phyloP scores from a whole-genome alignment of 2,797 vertebrate species.

The Otus scops region DNA sequence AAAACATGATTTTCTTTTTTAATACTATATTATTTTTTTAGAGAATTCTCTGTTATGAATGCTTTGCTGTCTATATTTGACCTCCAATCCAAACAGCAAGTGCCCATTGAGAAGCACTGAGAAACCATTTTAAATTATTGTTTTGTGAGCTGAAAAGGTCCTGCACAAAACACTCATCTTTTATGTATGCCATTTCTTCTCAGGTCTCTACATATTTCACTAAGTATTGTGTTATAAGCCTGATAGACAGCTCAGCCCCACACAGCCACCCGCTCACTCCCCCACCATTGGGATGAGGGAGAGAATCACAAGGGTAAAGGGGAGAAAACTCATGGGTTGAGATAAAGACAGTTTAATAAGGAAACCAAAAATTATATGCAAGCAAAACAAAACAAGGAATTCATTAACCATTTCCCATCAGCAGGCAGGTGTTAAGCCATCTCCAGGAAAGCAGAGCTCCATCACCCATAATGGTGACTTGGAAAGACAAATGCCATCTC shows the following conservation, averaged over 20 bases:
- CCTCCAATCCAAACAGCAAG: background rate
- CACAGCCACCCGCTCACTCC: fast-evolving
- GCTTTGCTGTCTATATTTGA: background rate
- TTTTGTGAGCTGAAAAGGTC: background rate
- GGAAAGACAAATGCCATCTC: background rate
- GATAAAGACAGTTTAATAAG: background rate
- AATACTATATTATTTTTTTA: too few relatives aligned
- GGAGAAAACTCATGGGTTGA: background rate
- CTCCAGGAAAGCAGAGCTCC: background rate
- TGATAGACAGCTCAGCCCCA: background rate
- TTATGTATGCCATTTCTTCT: background rate
- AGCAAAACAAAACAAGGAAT: background rate
- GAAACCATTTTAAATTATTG: background rate
- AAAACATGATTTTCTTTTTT: background rate
- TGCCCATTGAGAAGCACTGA: background rate
- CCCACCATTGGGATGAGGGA: background rate
- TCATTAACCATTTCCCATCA: fast-evolving
- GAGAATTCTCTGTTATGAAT: background rate
- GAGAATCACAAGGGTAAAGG: background rate
- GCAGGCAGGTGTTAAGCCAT: background rate
- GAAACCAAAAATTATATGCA: background rate
- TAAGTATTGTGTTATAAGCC: background rate
- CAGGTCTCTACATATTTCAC: background rate
- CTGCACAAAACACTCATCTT: background rate
- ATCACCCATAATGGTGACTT: fast-evolving